These are phyloP conservation scores for Spea bombifrons DNA, from an alignment of 2,113 vertebrate species.

Conservation along the genomic window DNA sequence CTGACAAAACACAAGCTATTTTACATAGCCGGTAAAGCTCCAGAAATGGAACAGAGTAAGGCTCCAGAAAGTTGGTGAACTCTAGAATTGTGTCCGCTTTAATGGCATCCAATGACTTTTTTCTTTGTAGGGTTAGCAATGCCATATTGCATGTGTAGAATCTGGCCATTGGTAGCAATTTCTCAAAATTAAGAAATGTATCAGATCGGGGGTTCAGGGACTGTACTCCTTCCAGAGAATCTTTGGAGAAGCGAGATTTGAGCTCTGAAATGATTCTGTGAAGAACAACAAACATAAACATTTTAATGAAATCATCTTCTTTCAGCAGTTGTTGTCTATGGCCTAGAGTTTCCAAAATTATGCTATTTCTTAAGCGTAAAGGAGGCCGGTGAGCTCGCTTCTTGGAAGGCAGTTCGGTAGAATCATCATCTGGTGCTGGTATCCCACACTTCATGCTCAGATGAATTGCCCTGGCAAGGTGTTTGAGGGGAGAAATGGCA, in stretches of 20 bases:
- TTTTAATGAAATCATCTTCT: conserved; percentile 8
- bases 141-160: not conserved
- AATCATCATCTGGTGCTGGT: too few relatives aligned
- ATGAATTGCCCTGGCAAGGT: too few relatives aligned
- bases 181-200: not conserved
- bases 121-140: too few relatives aligned
- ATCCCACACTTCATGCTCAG: too few relatives aligned
- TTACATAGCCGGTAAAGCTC: not conserved
- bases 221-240: conserved; percentile 5
- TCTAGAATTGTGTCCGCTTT: too few relatives aligned
- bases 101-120: too few relatives aligned
- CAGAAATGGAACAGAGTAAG: too few relatives aligned
- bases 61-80: too few relatives aligned
- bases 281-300: conserved; percentile 1
- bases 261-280: conserved; percentile 8
- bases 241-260: conserved; percentile 7
- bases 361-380: not conserved
- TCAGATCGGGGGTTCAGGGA: conserved; percentile 4
- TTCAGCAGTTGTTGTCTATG: conserved; percentile 12
- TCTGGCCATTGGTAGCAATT: too few relatives aligned
- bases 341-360: conserved; percentile 7
- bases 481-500: too few relatives aligned
- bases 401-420: too few relatives aligned
- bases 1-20: conserved; percentile 4
- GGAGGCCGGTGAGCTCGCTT: not conserved